Evolutionary conservation across 2,797 vertebrate species (phyloP).

Genomic region (Sebastes minor): DNA sequence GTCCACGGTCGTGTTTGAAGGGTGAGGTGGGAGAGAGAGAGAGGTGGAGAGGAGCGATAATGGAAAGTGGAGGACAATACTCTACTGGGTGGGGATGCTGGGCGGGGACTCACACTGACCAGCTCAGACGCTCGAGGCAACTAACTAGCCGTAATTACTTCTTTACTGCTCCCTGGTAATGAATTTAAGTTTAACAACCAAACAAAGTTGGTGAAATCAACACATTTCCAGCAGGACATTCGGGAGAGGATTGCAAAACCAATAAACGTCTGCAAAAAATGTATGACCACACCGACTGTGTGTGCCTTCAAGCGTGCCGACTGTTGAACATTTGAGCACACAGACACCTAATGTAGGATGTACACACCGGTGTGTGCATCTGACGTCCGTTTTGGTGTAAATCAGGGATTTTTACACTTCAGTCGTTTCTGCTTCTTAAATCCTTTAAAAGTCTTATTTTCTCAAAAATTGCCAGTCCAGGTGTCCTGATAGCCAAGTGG

Average conservation of each 20-base stretch:
- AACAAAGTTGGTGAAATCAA: constrained; percentile 22
- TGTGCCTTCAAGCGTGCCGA: neutral
- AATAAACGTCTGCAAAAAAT: neutral
- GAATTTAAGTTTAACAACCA: constrained; percentile 27
- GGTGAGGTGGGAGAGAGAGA: constrained; percentile 50
- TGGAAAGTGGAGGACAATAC: constrained; percentile 66
- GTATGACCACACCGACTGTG: neutral
- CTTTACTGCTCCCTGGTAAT: constrained; percentile 38
- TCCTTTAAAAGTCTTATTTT: neutral
- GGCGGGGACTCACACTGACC: constrained; percentile 26
- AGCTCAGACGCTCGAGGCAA: constrained; percentile 28
- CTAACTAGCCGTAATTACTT: constrained; percentile 9
- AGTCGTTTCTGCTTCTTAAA: neutral
- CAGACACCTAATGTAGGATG: neutral
- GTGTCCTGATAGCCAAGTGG: neutral
- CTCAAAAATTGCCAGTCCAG: neutral
- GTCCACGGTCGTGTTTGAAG: constrained; percentile 48
- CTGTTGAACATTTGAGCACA: neutral
- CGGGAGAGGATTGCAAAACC: constrained; percentile 2
- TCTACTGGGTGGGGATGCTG: constrained; percentile 53
- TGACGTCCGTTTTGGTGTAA: neutral
- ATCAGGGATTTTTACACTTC: no score
- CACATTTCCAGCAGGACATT: constrained; percentile 14
- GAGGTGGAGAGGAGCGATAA: constrained; percentile 52
- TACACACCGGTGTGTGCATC: neutral